These are phyloP conservation scores for Amphimedon queenslandica DNA, from an alignment of 37 sponge, comb jelly and placozoan species.

Conservation along the genomic window DNA sequence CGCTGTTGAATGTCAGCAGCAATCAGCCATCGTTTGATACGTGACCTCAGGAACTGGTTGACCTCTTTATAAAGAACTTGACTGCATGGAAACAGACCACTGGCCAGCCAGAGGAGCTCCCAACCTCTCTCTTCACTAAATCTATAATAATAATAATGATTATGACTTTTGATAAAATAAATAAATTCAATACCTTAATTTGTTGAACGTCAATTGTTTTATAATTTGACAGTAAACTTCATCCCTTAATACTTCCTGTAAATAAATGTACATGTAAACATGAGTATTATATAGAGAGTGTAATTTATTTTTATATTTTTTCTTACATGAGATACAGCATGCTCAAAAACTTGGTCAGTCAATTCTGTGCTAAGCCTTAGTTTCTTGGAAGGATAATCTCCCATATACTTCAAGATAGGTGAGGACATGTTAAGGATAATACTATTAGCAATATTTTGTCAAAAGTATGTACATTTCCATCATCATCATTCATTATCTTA, in stretches of 20 bases:
- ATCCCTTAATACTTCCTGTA: conserved; percentile 77
- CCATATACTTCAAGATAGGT: conserved; percentile 93
- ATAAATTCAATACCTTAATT: conserved; percentile 5
- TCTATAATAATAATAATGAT: conserved; percentile 5
- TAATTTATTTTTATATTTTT: too few relatives aligned
- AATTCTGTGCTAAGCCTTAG: conserved; percentile 77
- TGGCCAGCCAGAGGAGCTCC: conserved; percentile 92
- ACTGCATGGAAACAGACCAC: conserved; percentile 85
- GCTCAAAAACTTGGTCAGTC: conserved; percentile 85
- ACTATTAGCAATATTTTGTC: neutral
- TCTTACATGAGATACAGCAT: conserved; percentile 77
- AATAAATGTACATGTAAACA: conserved; percentile 45
- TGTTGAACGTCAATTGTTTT: conserved; percentile 89
- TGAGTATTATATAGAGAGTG: conserved; percentile 27
- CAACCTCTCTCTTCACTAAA: conserved; percentile 87
- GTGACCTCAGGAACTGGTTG: conserved; percentile 64
- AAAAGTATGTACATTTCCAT: neutral
- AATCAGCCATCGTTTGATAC: conserved; percentile 37
- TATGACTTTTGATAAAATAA: neutral
- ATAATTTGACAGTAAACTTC: conserved; percentile 91
- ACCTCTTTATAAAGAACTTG: conserved; percentile 70
- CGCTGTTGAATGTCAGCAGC: conserved; percentile 78
- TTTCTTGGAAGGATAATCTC: conserved; percentile 92
- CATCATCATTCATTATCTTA: neutral
- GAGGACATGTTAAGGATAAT: conserved; percentile 31